A percentile compares a stretch with the other conserved stretches of the same genome.
Conservation (phyloP, 2,888 invertebrate species). For the Drosophila neonasuta region DNA sequence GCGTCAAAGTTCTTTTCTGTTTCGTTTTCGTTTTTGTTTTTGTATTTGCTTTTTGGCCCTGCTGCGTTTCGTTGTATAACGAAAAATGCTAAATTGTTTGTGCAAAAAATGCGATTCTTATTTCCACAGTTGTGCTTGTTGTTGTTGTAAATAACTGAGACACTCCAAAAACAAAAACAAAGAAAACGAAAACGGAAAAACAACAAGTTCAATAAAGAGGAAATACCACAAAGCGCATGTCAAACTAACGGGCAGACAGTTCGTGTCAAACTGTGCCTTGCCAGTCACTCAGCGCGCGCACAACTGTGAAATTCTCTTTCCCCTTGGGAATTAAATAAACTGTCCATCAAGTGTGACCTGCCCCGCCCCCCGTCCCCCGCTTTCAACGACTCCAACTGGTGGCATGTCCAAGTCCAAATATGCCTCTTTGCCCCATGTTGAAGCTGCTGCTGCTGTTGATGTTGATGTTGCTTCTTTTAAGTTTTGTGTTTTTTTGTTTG, state of each 20-base stretch:
- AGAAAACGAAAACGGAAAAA: slow-evolving; percentile 4
- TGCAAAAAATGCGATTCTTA: slow-evolving; percentile 41
- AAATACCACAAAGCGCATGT: slow-evolving; percentile 18
- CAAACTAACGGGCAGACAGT: slow-evolving; percentile 28
- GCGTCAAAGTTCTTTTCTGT: slow-evolving; percentile 46
- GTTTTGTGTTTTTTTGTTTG: slow-evolving; percentile 6
- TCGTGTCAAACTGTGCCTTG: slow-evolving; percentile 17
- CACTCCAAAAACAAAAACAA: slow-evolving; percentile 5
- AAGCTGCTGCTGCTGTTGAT: neutral
- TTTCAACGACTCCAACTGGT: neutral
- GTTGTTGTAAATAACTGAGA: slow-evolving; percentile 8
- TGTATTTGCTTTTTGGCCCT: slow-evolving; percentile 11
- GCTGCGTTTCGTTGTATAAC: slow-evolving; percentile 18
- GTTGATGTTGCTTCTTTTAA: neutral
- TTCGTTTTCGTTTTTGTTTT: too few species aligned
- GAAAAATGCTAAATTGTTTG: slow-evolving; percentile 38
- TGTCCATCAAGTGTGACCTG: slow-evolving; percentile 51
- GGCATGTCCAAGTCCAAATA: slow-evolving; percentile 25
- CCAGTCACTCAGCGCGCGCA: neutral
- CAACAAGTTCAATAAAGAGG: slow-evolving; percentile 18
- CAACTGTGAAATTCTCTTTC: slow-evolving; percentile 31
- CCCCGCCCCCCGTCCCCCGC: neutral
- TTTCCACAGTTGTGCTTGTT: neutral
- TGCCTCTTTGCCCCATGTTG: slow-evolving; percentile 12
- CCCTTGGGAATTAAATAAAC: slow-evolving; percentile 65